phyloP scores from a whole-genome alignment of 1,140 invertebrate species.

The Telenomus remus region DNA sequence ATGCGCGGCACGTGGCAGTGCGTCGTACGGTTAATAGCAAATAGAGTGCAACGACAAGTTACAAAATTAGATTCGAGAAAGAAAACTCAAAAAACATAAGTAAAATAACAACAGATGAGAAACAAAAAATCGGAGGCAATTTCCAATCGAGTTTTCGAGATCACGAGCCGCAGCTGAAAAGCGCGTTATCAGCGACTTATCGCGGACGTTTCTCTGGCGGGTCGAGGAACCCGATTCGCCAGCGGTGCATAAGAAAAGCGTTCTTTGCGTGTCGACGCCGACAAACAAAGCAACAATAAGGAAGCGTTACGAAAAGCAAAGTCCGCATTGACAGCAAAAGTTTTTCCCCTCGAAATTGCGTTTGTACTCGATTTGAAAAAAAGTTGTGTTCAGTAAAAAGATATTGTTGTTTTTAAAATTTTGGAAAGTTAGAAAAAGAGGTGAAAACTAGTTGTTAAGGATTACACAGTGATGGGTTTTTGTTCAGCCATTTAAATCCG shows the following conservation, averaged over 20 bases:
- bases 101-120: conserved; percentile 3
- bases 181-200: conserved; percentile 29
- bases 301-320: neutral
- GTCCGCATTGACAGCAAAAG: neutral
- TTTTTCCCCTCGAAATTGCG: neutral
- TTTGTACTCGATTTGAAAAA: neutral
- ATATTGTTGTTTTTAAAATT: no score
- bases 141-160: conserved; percentile 1
- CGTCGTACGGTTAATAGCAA: neutral
- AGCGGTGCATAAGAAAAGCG: conserved; percentile 20
- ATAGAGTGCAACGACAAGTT: conserved; percentile 11
- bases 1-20: conserved; percentile 6
- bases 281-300: conserved; percentile 32
- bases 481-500: conserved; percentile 4
- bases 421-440: neutral
- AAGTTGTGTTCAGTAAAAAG: no score
- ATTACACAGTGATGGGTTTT: neutral
- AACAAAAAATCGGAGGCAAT: neutral
- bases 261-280: conserved; percentile 24
- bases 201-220: conserved; percentile 19
- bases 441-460: neutral
- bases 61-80: conserved; percentile 9
- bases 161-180: conserved; percentile 28
- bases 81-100: neutral
- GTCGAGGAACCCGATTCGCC: conserved; percentile 6